Conservation (phyloP, 2,888 invertebrate species). For the Lycaena phlaeas region DNA sequence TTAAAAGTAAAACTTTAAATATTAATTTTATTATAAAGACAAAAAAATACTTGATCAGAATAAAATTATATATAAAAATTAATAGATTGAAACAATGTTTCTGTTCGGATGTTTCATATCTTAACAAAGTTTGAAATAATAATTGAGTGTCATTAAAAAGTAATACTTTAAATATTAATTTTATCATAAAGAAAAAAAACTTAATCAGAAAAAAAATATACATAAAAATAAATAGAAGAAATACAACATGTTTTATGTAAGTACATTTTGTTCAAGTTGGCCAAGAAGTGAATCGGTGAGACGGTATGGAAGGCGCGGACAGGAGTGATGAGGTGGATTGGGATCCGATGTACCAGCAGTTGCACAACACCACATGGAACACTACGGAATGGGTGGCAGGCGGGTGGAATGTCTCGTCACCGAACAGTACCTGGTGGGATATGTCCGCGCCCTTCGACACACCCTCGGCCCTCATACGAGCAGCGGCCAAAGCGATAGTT, state of each 20-base stretch:
- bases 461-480: conserved; percentile 71
- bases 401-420: conserved; percentile 45
- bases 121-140: too few relatives aligned
- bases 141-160: too few relatives aligned
- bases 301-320: conserved; percentile 66
- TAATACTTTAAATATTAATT: too few relatives aligned
- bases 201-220: too few relatives aligned
- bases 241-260: background rate
- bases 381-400: conserved; percentile 43
- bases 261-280: conserved; percentile 28
- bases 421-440: conserved; percentile 53
- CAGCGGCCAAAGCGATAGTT: conserved; percentile 73
- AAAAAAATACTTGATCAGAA: too few relatives aligned
- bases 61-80: too few relatives aligned
- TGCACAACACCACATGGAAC: conserved; percentile 44
- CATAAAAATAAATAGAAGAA: too few relatives aligned
- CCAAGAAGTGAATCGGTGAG: conserved; percentile 53
- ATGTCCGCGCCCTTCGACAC: conserved; percentile 61
- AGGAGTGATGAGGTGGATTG: conserved; percentile 52
- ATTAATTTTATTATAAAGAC: too few relatives aligned
- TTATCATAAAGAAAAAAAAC: too few relatives aligned
- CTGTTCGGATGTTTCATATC: too few relatives aligned
- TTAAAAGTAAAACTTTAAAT: too few relatives aligned
- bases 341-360: conserved; percentile 52
- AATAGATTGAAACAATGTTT: too few relatives aligned